phyloP scores from a whole-genome alignment of 2,797 vertebrate genomes.

The Lagorchestes hirsutus region DNA sequence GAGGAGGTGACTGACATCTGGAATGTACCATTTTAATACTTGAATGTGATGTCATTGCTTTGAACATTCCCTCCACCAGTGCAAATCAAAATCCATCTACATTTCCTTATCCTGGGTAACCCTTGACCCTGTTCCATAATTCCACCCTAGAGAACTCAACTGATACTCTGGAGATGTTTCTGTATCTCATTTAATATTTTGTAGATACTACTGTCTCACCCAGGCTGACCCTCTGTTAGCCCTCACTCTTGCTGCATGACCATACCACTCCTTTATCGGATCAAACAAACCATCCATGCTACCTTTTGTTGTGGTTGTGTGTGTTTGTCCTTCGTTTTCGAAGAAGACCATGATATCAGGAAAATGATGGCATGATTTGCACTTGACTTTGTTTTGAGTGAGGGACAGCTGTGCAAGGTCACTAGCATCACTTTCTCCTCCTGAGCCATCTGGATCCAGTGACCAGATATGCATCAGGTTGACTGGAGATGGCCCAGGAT shows the following conservation, averaged over 20 bases:
- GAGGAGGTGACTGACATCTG: neutral
- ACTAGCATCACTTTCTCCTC: too few relatives aligned
- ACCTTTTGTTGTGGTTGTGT: neutral
- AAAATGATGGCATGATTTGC: too few relatives aligned
- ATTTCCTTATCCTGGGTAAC: neutral
- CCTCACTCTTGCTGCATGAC: neutral
- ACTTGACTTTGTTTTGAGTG: too few relatives aligned
- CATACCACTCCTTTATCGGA: neutral
- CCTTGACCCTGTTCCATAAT: neutral
- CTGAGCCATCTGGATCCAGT: too few relatives aligned
- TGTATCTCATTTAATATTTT: neutral
- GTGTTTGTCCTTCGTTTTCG: too few relatives aligned
- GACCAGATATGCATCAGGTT: too few relatives aligned
- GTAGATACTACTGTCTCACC: neutral
- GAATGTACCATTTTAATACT: neutral
- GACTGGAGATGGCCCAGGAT: too few relatives aligned
- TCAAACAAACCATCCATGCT: neutral
- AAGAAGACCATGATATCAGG: too few relatives aligned
- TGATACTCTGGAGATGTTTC: neutral
- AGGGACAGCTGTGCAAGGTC: too few relatives aligned
- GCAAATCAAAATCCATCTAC: neutral
- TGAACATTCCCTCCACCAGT: neutral
- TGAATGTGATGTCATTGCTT: neutral
- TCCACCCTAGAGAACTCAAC: neutral
- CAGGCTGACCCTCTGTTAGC: neutral